phyloP scores from a whole-genome alignment of 2,888 invertebrate genomes.

The Meiosimyza decipiens region DNA sequence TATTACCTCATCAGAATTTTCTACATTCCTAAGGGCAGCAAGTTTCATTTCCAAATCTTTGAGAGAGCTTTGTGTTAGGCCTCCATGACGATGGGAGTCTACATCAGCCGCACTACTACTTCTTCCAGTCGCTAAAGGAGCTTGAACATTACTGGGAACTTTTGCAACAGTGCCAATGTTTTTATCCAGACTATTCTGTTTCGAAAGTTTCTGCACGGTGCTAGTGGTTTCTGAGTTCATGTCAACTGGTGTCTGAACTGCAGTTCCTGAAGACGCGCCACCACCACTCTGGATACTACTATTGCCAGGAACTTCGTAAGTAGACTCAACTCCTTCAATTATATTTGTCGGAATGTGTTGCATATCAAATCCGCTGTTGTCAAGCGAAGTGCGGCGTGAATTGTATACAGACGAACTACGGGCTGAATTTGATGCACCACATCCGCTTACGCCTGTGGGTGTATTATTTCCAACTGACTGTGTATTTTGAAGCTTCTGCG shows the following conservation, averaged over 20 bases:
- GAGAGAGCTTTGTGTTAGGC: constrained; percentile 60
- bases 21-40: constrained; percentile 67
- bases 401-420: constrained; percentile 63
- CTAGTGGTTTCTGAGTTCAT: constrained; percentile 37
- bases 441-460: constrained; percentile 45
- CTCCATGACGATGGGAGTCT: constrained; percentile 42
- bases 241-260: constrained; percentile 47
- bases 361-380: constrained; percentile 61
- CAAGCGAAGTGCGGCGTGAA: constrained; percentile 64
- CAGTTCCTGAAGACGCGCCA: constrained; percentile 43
- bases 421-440: constrained; percentile 54
- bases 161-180: constrained; percentile 3
- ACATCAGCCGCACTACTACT: constrained; percentile 25
- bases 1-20: constrained; percentile 55
- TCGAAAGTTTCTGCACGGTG: constrained; percentile 51
- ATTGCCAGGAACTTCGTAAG: constrained; percentile 37
- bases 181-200: constrained; percentile 62
- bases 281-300: constrained; percentile 24
- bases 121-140: constrained; percentile 25
- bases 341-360: constrained; percentile 56
- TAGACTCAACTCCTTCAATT: constrained; percentile 51
- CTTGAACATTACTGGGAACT: constrained; percentile 13
- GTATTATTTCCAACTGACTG: constrained; percentile 57
- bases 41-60: constrained; percentile 72
- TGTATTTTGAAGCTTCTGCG: constrained; percentile 29